Base-by-base conservation (phyloP, 2,113 vertebrate genomes). In the Azemiops feae region DNA sequence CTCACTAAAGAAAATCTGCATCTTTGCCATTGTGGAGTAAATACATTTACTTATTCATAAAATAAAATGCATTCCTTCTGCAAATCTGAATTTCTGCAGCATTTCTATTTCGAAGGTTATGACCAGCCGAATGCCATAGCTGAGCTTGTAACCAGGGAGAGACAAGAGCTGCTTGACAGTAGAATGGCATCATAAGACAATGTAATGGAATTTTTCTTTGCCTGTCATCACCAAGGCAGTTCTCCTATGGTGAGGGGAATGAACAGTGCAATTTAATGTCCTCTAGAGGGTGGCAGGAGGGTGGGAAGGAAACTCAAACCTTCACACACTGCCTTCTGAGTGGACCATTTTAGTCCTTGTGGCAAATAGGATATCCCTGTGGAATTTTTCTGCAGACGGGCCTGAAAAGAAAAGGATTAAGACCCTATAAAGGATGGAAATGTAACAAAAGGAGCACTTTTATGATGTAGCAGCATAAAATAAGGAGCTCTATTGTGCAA, bases 381-480 rank as follows among this genome's bases (percentile, higher is more conserved):
- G 98, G 98, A 99, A 99, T 99, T 98, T 98, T 97, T 22, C 98
- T 96, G 95, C 97, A 97, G 98, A 98, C 98, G 91, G 12, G 96
- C 94, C 98, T 98, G 98, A 99, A 99, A 99, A 98, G 98, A 98
- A 98, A 98, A 96, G 98, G 99, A 99, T 99, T 99, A 99, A 98
- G 98, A 97, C 97, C 96, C 94, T 98, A 99, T 99, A 98, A 98
- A 98, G 97, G 97, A 98, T 98, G 97, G 97, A 98, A 99, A 99
- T 98, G 98, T 98, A 99, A 99, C 98, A 99, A 99, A 99, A 98
- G 98, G 97, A 98, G 97, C 98, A 99, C 98, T 99, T 99, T 98
- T 98, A 99, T 98, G 98, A 99, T 98, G 98, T 98, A 99, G 98
- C 98, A 98, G 98, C 98, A 98, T 98, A 99, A 99, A 99, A 99